Base-by-base conservation (phyloP, 1,140 invertebrate genomes). In the Nasonia giraulti region DNA sequence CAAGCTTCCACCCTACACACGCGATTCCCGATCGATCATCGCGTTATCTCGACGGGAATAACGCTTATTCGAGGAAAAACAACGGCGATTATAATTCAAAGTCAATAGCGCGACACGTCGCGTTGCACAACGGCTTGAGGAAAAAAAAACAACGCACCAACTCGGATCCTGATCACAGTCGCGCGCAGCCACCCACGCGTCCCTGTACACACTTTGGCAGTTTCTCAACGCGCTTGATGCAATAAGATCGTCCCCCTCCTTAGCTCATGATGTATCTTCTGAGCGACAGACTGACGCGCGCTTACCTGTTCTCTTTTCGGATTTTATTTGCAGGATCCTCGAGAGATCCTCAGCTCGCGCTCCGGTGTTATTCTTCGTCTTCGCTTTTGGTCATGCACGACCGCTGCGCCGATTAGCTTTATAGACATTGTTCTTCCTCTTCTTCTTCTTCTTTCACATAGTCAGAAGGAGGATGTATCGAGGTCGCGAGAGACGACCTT, bases 201-300 rank as follows among this genome's bases (percentile, higher is more conserved):
- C 55, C 27, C 17, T n/a, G 5, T 37, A 17, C 68, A 82, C 75
- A 82, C 75, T 78, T 78, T 73, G 76, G 62, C 44, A 79, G 62
- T 83, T 83, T 83, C 82, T 83, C 82, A 83, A 79, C 5, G 33
- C 66, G 40, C 31, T 27, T 75, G 33, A 76, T 76, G 74, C 74
- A 44, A 73, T 37, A 37, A 73, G 4, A 73, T 73, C 47, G n/a
- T 11, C 37, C 12, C 33, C 33, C 0, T 37, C 33, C 33, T 17
- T n/a, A 1, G 5, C 17, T n/a, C 20, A 62, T 71, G 33, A 33
- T 12, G 23, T 71, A 71, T 40, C 33, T 74, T 74, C 12, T 20
- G 73, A 27, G 31, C 37, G 73, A 37, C 73, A 33, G 73, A 0
- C 17, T 74, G 73, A 74, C 31, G 20, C 17, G 73, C 0, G 37